Conservation (phyloP, 2,888 invertebrate genomes). For the Noctua comes region DNA sequence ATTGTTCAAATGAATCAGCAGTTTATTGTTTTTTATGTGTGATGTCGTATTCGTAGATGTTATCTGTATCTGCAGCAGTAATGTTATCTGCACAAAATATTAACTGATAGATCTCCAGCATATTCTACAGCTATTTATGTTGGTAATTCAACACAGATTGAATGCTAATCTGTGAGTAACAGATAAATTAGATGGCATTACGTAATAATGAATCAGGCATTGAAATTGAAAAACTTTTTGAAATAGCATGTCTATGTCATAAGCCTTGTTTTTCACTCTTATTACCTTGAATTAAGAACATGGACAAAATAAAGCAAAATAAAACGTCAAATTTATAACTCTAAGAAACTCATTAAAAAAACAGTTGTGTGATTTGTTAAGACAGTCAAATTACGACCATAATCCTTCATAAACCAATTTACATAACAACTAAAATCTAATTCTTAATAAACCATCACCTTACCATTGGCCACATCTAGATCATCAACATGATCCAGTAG, state of each 20-base stretch:
- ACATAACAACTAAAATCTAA: not conserved
- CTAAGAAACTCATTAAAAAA: not conserved
- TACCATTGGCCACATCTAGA: constrained; percentile 95
- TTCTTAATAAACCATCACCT: constrained; percentile 46
- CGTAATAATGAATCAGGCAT: too few relatives aligned
- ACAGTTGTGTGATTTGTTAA: not conserved
- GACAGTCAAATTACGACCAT: not conserved
- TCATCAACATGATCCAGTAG: constrained; percentile 93
- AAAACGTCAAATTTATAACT: not conserved
- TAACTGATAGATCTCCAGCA: too few relatives aligned
- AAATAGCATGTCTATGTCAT: not conserved
- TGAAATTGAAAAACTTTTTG: not conserved
- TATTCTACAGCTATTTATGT: not conserved
- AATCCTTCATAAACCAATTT: constrained; percentile 6
- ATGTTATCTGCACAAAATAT: too few relatives aligned
- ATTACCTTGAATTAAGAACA: not conserved
- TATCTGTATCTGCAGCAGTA: not conserved
- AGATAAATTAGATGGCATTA: not conserved
- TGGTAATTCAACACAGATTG: not conserved
- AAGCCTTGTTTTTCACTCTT: not conserved
- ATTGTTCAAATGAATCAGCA: too few relatives aligned
- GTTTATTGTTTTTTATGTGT: not conserved
- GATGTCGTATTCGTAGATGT: not conserved
- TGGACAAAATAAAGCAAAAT: not conserved
- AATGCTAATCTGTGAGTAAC: not conserved